Evolutionary conservation across 1,140 invertebrate species (phyloP).

Genomic region (Pseudomyrmex sp.): DNA sequence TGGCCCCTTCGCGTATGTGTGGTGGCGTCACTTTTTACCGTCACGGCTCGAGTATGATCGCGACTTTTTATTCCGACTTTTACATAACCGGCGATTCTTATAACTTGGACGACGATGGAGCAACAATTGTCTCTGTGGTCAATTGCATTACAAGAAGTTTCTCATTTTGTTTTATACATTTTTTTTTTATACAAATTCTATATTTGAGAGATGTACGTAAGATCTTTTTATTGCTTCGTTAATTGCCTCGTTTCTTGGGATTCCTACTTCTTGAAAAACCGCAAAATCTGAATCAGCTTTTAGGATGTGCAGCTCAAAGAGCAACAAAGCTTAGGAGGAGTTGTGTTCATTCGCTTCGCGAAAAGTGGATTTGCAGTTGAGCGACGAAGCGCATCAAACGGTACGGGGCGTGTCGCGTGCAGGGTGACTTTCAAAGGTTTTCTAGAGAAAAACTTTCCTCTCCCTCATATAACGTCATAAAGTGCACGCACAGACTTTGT

Average conservation of each 20-base stretch:
- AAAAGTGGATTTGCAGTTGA: constrained; percentile 63
- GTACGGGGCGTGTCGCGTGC: neutral
- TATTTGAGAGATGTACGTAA: neutral
- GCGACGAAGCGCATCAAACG: constrained; percentile 49
- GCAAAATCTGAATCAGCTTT: constrained; percentile 28
- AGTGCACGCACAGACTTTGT: neutral
- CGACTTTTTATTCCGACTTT: neutral
- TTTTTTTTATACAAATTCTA: neutral
- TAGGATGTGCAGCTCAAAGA: constrained; percentile 63
- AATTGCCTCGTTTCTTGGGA: neutral
- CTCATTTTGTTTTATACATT: neutral
- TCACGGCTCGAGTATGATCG: neutral
- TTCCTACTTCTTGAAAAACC: neutral
- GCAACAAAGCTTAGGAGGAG: constrained; percentile 50
- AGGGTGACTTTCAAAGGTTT: constrained; percentile 66
- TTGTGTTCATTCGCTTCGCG: constrained; percentile 58
- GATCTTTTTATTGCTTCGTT: neutral
- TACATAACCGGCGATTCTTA: neutral
- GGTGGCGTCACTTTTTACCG: constrained; percentile 18
- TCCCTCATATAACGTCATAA: constrained; percentile 19
- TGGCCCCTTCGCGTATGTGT: neutral
- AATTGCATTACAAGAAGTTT: neutral
- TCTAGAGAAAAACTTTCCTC: constrained; percentile 23
- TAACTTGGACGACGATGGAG: neutral
- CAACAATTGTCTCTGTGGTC: neutral